phyloP scores from a whole-genome alignment of 2,888 invertebrate genomes.

The Diaprepes abbreviatus region DNA sequence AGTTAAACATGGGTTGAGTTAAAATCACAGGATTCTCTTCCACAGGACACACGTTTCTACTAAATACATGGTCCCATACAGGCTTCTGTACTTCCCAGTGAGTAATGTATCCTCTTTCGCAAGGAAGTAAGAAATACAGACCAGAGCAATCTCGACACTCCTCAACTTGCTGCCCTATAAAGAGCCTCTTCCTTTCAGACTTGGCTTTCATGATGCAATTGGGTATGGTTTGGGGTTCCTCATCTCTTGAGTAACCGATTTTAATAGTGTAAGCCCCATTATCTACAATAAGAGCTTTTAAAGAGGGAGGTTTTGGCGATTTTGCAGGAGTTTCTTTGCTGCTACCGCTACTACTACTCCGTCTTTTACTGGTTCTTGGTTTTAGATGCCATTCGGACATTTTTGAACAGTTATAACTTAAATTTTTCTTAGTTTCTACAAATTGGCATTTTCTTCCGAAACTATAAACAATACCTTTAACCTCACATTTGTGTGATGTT shows the following conservation, averaged over 20 bases:
- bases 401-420: no score
- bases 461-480: no score
- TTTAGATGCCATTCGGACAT: constrained; percentile 37
- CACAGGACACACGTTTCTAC: constrained; percentile 86
- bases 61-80: constrained; percentile 96
- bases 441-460: no score
- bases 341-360: constrained; percentile 36
- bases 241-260: constrained; percentile 81
- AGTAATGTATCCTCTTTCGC: constrained; percentile 93
- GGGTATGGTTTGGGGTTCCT: constrained; percentile 82
- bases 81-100: constrained; percentile 98
- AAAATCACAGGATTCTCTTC: constrained; percentile 85
- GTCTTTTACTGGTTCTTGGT: constrained; percentile 33
- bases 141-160: constrained; percentile 97
- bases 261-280: constrained; percentile 92
- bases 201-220: constrained; percentile 99
- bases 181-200: constrained; percentile 92
- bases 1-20: constrained; percentile 96
- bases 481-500: no score
- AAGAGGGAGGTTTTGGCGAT: constrained; percentile 24
- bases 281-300: constrained; percentile 70
- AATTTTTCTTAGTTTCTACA: no score
- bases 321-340: constrained; percentile 1
- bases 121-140: constrained; percentile 92
- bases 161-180: constrained; percentile 94